A percentile compares a stretch with the other conserved stretches of the same genome.
These are phyloP conservation scores for Ceratosolen fusciceps DNA, from an alignment of 1,140 invertebrate species.

Conservation along the genomic window DNA sequence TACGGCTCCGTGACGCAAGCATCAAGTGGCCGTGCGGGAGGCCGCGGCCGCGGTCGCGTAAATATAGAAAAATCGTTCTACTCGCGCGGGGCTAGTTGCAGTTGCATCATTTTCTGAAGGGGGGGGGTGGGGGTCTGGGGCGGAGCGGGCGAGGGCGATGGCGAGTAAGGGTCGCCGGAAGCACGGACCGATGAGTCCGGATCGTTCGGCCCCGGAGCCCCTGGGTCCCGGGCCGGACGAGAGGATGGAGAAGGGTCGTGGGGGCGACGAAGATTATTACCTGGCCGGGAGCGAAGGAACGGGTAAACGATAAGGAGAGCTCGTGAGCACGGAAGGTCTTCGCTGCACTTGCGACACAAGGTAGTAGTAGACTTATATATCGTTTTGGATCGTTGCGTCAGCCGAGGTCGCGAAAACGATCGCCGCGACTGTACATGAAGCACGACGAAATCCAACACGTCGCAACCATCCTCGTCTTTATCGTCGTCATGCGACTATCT, in stretches of 20 bases:
- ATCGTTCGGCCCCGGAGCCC: neutral
- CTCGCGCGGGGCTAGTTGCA: neutral
- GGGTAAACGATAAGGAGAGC: constrained; percentile 9
- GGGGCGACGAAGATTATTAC: neutral
- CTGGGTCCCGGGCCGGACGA: too few species aligned
- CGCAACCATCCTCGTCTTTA: neutral
- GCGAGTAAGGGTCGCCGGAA: neutral
- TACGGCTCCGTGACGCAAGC: neutral
- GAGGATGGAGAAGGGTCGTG: too few species aligned
- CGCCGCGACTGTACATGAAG: neutral
- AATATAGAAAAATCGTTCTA: neutral
- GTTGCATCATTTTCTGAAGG: neutral
- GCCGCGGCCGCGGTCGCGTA: neutral
- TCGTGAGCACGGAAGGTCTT: constrained; percentile 51
- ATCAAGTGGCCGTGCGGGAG: constrained; percentile 2
- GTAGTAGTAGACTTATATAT: constrained; percentile 27
- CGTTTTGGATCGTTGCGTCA: constrained; percentile 51
- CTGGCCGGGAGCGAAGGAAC: neutral
- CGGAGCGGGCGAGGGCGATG: neutral
- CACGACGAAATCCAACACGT: constrained; percentile 20
- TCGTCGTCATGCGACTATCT: constrained; percentile 21
- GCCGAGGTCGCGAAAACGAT: constrained; percentile 42
- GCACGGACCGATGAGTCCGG: neutral
- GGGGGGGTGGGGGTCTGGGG: neutral
- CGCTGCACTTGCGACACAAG: constrained; percentile 53